These are phyloP conservation scores for Plecturocebus donacophilus DNA, from an alignment of 2,113 vertebrate species.

Conservation along the genomic window DNA sequence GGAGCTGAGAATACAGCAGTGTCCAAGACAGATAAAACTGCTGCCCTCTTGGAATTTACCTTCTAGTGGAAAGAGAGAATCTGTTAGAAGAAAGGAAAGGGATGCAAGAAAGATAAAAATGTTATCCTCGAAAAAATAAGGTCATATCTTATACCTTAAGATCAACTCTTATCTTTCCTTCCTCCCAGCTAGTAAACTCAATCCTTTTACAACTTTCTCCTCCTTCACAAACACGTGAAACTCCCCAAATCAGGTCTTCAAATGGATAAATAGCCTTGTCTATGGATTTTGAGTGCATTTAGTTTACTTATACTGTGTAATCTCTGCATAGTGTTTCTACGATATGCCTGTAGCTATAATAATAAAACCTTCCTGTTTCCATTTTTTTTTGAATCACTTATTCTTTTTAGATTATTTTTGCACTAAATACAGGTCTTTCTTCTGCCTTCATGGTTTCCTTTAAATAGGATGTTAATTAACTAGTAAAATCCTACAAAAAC, in stretches of 20 bases:
- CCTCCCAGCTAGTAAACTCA: background rate
- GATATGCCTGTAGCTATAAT: background rate
- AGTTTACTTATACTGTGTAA: background rate
- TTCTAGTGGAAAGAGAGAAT: background rate
- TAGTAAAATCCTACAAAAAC: background rate
- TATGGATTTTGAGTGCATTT: background rate
- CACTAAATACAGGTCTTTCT: background rate
- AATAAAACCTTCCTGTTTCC: background rate
- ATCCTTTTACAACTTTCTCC: background rate
- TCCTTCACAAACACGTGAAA: background rate
- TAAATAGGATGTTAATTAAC: slow-evolving; percentile 5
- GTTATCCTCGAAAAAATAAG: background rate
- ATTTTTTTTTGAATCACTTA: background rate
- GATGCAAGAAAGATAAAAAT: slow-evolving; percentile 9
- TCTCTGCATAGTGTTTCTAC: background rate
- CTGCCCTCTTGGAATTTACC: background rate
- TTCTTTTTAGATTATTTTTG: slow-evolving; percentile 24
- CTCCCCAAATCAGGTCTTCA: background rate
- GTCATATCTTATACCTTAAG: background rate
- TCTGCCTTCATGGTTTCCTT: background rate
- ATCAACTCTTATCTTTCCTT: background rate
- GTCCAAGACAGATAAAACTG: background rate
- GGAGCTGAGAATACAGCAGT: background rate
- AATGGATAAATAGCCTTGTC: background rate
- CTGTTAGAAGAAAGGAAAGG: background rate